Conservation (phyloP, 37 sponge, comb jelly and placozoan species). For the Halichondria panicea region DNA sequence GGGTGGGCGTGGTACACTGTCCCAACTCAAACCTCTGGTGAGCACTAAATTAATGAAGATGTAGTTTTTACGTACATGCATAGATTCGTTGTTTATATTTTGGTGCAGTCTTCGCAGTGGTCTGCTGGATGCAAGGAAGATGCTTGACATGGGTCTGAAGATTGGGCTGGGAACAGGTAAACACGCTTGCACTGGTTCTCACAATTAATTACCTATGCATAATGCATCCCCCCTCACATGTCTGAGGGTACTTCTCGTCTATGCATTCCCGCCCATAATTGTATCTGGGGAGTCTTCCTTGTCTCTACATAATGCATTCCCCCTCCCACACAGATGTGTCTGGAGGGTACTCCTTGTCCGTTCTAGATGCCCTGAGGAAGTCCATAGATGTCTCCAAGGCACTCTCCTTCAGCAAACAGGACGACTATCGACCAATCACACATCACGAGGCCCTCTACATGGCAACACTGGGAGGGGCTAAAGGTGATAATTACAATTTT, state of each 20-base stretch:
- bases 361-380: slow-evolving; percentile 57
- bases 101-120: slow-evolving; percentile 52
- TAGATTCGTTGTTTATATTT: too few species aligned
- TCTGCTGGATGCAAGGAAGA: slow-evolving; percentile 27
- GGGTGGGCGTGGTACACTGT: slow-evolving; percentile 66
- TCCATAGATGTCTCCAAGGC: slow-evolving; percentile 44
- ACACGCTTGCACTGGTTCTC: too few species aligned
- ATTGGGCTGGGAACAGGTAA: slow-evolving; percentile 67
- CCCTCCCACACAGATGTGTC: slow-evolving; percentile 44
- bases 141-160: slow-evolving; percentile 45
- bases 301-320: not conserved
- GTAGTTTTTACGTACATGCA: too few species aligned
- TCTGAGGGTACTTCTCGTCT: too few species aligned
- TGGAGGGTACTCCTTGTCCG: slow-evolving; percentile 53
- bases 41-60: not conserved
- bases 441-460: slow-evolving; percentile 76
- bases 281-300: too few species aligned
- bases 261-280: too few species aligned
- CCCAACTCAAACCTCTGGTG: slow-evolving; percentile 64
- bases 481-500: slow-evolving; percentile 30
- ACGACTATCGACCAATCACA: slow-evolving; percentile 20
- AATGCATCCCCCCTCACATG: too few species aligned
- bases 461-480: slow-evolving; percentile 84
- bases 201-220: too few species aligned
- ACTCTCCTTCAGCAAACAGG: slow-evolving; percentile 14